phyloP scores from a whole-genome alignment of 2,888 invertebrate genomes.

The Ophion slaviceki region DNA sequence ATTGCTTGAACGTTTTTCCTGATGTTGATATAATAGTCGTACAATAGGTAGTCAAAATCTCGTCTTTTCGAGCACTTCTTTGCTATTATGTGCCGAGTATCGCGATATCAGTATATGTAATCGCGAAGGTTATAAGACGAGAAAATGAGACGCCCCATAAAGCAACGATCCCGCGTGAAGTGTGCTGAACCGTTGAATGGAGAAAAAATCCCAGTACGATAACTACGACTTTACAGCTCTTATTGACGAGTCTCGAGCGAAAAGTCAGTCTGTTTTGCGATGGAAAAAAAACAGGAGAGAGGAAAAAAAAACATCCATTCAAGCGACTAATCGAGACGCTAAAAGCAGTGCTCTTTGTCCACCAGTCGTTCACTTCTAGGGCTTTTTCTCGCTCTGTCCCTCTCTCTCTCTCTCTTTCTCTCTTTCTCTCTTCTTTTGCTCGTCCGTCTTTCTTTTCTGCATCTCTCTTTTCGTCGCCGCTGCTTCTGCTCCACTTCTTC shows the following conservation, averaged over 20 bases:
- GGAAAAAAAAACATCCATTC: conserved; percentile 5
- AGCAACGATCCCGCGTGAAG: too few relatives aligned
- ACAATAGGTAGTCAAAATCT: too few relatives aligned
- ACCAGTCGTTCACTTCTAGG: conserved; percentile 24
- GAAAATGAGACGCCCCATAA: too few relatives aligned
- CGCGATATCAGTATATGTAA: too few relatives aligned
- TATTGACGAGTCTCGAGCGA: conserved; percentile 13
- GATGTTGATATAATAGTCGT: too few relatives aligned
- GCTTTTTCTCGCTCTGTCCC: conserved; percentile 20
- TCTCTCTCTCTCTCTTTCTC: conserved; percentile 10
- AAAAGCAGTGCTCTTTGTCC: conserved; percentile 48
- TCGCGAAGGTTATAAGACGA: too few relatives aligned
- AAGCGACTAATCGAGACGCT: conserved; percentile 51
- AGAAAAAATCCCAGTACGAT: too few relatives aligned
- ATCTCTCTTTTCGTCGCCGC: conserved; percentile 25
- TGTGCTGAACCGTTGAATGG: too few relatives aligned
- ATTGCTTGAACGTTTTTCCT: too few relatives aligned
- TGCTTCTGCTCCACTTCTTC: conserved; percentile 42
- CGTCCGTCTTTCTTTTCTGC: neutral
- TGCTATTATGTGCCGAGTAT: too few relatives aligned
- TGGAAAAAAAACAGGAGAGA: neutral
- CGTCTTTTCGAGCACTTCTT: too few relatives aligned
- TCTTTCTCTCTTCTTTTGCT: neutral
- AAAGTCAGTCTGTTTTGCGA: conserved; percentile 17
- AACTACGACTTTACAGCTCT: neutral